Evolutionary conservation across 92 coral and sea anemone genomes (phyloP), one percentile per base, ranked within the genome.

Genomic region (Metridium senile): DNA sequence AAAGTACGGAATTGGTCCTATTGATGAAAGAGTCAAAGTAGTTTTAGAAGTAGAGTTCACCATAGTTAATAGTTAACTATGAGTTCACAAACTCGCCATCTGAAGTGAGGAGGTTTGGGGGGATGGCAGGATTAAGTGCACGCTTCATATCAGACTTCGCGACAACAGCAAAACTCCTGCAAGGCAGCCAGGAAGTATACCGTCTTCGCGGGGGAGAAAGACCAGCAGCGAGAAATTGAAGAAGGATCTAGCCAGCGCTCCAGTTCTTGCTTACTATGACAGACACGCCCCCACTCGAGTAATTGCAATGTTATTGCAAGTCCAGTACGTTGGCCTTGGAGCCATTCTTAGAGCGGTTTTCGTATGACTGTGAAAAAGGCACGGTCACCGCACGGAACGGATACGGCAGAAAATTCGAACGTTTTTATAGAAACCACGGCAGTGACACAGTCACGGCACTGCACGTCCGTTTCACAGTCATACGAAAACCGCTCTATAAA

Each of bases 1-100:
- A 27, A 65, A 80, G 54, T 70, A 84, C 34, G 86, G 84, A 33
- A 73, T 88, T 31, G 86, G 93, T 18, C 86, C 93, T 34, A 84
- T 81, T 18, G 65, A 74, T 3, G 89, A 84, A 39, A 79, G 80
- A 63, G 89, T 88, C 32, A 70, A 56, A 46, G 85, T 86, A 30
- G 89, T 84, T 46, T 21, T 74, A 58, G 89, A 88, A 26, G 83
- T 89, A 34, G 49, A 61, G 69, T 72, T n/a, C n/a, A n/a, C n/a
- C n/a, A n/a, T n/a, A n/a, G n/a, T n/a, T n/a, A n/a, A n/a, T n/a
- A n/a, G n/a, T n/a, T n/a, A n/a, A n/a, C n/a, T n/a, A n/a, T n/a
- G n/a, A n/a, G n/a, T n/a, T 49, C 20, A 81, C 82, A 0, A 34
- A 66, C 17, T 84, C 80, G 18, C 74, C 81, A 11, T 84, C 89